Evolutionary conservation across 2,888 invertebrate species (phyloP).

Genomic region (Actias luna): DNA sequence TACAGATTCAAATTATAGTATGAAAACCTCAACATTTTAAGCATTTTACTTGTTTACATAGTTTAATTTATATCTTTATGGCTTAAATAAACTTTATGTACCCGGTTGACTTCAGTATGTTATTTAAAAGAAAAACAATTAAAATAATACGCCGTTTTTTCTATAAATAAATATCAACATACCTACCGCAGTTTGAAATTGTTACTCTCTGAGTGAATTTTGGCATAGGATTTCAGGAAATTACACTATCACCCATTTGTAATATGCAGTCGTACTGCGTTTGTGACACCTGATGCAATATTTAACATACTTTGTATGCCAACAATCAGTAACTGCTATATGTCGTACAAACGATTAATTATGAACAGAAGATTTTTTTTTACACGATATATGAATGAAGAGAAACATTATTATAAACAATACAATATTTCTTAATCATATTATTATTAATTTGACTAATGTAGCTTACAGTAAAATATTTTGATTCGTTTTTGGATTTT

Average conservation of each 20-base stretch:
- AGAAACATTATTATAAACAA: not conserved
- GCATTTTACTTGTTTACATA: too few relatives aligned
- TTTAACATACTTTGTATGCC: not conserved
- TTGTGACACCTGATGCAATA: not conserved
- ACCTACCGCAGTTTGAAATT: not conserved
- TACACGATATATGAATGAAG: not conserved
- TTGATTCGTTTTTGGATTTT: not conserved
- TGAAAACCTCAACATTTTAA: too few relatives aligned
- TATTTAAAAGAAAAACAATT: too few relatives aligned
- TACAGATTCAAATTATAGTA: too few relatives aligned
- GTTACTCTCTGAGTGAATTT: not conserved
- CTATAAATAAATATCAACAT: not conserved
- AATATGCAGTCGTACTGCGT: not conserved
- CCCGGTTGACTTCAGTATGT: too few relatives aligned
- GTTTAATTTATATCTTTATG: too few relatives aligned
- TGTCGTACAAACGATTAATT: not conserved
- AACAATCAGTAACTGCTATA: not conserved
- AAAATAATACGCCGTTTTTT: not conserved
- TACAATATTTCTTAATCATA: not conserved
- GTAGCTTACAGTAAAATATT: not conserved
- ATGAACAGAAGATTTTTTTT: not conserved
- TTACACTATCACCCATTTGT: not conserved
- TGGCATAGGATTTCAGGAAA: constrained; percentile 6
- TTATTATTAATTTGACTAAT: not conserved
- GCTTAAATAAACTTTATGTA: too few relatives aligned